These are phyloP conservation scores for Microctenopoma stevenorrisi DNA, from an alignment of 2,797 vertebrate genomes.

Conservation along the genomic window DNA sequence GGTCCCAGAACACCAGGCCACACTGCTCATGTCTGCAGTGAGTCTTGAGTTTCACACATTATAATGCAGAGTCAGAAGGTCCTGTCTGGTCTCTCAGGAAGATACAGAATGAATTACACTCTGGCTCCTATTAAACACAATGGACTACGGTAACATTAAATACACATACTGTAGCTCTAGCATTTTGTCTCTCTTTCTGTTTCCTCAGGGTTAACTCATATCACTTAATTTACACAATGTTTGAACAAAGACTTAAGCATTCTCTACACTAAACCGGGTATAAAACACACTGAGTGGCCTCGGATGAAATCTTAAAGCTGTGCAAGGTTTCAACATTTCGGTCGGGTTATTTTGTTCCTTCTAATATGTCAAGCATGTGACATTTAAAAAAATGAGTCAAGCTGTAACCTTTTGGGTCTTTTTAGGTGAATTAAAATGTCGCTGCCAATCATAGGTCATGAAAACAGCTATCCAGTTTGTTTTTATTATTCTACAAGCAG, in stretches of 20 bases:
- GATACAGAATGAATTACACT: constrained; percentile 60
- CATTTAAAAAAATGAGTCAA: constrained; percentile 19
- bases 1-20: constrained; percentile 44
- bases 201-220: constrained; percentile 37
- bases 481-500: constrained; percentile 66
- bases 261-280: not conserved
- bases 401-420: not conserved
- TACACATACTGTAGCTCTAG: constrained; percentile 44
- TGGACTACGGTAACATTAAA: constrained; percentile 54
- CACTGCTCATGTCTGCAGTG: constrained; percentile 9
- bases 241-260: constrained; percentile 22
- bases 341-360: not conserved
- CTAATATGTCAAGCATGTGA: not conserved
- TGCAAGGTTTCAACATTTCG: not conserved
- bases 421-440: not conserved
- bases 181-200: constrained; percentile 2
- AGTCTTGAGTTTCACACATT: constrained; percentile 46
- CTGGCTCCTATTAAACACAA: constrained; percentile 55
- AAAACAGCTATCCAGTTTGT: constrained; percentile 15
- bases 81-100: constrained; percentile 62
- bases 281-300: not conserved
- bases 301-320: constrained; percentile 1
- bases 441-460: constrained; percentile 7
- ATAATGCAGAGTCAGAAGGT: constrained; percentile 66
- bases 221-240: constrained; percentile 6